Evolutionary conservation across 2,113 vertebrate species (phyloP).

Genomic region (Mystacornis crossleyi): DNA sequence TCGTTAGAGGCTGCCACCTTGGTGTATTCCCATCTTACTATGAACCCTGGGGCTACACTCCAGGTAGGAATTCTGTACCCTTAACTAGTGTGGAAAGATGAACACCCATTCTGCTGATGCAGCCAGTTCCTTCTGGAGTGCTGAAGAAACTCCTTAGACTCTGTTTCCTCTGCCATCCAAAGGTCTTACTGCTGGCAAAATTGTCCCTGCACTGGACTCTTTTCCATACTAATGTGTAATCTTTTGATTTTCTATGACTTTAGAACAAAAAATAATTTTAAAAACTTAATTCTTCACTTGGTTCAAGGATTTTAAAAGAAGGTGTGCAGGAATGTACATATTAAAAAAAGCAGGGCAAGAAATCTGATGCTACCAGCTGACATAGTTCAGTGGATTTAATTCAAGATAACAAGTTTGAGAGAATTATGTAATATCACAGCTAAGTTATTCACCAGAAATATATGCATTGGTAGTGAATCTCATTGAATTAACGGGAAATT

Average conservation of each 20-base stretch:
- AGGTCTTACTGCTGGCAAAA: neutral
- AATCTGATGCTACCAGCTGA: neutral
- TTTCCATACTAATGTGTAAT: neutral
- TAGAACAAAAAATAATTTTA: neutral
- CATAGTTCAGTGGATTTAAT: neutral
- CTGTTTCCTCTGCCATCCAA: neutral
- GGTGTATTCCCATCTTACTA: conserved; percentile 98
- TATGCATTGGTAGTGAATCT: neutral
- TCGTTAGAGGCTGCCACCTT: conserved; percentile 94
- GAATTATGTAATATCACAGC: neutral
- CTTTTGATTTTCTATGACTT: neutral
- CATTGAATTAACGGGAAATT: neutral
- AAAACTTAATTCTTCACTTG: neutral
- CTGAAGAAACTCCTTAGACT: neutral
- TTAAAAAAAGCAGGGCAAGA: neutral
- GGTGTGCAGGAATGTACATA: neutral
- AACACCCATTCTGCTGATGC: neutral
- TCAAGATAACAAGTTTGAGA: neutral
- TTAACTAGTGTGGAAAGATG: neutral
- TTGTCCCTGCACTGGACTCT: neutral
- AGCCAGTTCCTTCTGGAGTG: neutral
- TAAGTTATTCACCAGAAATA: neutral
- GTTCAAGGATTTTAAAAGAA: neutral
- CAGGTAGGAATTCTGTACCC: conserved; percentile 75
- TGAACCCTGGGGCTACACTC: conserved; percentile 98